Conservation (phyloP, 2,797 vertebrate genomes). For the Ctenopoma multispine region DNA sequence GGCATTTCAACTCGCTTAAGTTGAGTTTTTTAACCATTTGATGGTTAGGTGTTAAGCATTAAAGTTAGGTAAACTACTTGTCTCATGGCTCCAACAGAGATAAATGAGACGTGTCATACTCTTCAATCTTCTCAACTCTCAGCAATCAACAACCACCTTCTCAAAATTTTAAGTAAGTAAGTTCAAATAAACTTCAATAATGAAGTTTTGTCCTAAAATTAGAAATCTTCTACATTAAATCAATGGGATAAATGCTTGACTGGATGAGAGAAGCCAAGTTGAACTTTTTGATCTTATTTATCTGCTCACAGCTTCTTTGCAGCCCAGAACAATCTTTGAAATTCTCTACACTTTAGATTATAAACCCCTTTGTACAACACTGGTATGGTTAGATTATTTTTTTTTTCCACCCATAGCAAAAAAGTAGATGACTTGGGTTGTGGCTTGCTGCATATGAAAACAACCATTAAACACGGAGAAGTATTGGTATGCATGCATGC, state of each 20-base stretch:
- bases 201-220: not conserved
- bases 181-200: too few species aligned
- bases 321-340: slow-evolving; percentile 53
- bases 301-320: slow-evolving; percentile 58
- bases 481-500: slow-evolving; percentile 26
- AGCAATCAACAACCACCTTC: not conserved
- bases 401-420: slow-evolving; percentile 30
- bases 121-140: too few species aligned
- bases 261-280: slow-evolving; percentile 36
- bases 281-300: slow-evolving; percentile 53
- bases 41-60: too few species aligned
- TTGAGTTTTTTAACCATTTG: too few species aligned
- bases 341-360: slow-evolving; percentile 59
- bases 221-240: not conserved
- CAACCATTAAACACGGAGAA: slow-evolving; percentile 52
- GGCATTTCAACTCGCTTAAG: too few species aligned
- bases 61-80: too few species aligned
- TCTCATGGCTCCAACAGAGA: too few species aligned
- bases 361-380: slow-evolving; percentile 46
- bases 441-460: slow-evolving; percentile 66
- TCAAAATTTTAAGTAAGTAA: too few species aligned
- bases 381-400: slow-evolving; percentile 25
- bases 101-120: too few species aligned
- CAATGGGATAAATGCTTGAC: slow-evolving; percentile 10
- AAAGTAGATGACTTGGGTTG: slow-evolving; percentile 43